Evolutionary conservation across 2,113 vertebrate genomes (phyloP), one percentile per base, ranked within the genome.

Genomic region (Pitta sordida): DNA sequence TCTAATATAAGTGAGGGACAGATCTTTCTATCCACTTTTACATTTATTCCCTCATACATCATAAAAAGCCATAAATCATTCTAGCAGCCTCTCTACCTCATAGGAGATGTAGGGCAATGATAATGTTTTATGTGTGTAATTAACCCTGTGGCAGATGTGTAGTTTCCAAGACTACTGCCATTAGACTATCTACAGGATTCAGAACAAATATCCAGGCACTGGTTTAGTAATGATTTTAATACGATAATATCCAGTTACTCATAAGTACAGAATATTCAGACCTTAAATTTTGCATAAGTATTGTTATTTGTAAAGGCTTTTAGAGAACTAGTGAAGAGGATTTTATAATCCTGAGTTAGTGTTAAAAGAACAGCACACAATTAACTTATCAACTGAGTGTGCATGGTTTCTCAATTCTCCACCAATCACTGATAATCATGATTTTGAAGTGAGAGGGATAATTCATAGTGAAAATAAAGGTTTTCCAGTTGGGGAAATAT

Each of bases 81-180:
- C 81, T 27, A 94, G 96, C 96, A 96, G 95, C 32, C 55, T 80
- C 90, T 91, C 80, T 97, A 97, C 87, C 96, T 97, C 97, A 91
- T 15, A 96, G 93, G 96, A 97, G 94, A 98, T 95, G 90, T 96
- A 93, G 77, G 93, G 89, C 97, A 97, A 98, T 97, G 97, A 97
- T 97, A 97, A 97, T 96, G 96, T 96, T 98, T 98, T 97, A 98
- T 97, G 96, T 93, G 86, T 97, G 93, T 97, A 98, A 98, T 98
- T 98, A 98, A 98, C 97, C 95, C 94, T 93, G 86, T 81, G 86
- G 94, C 98, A 98, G 97, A 97, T 97, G 97, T 91, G 96, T 94
- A 93, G 96, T 97, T 98, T 98, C 97, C 95, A 96, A 97, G 97
- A 94, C 96, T 97, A 92, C 96, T 92, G 87, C 83, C 95, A 96